Conservation (phyloP, 2,797 vertebrate species). For the Phoeniculus purpureus region DNA sequence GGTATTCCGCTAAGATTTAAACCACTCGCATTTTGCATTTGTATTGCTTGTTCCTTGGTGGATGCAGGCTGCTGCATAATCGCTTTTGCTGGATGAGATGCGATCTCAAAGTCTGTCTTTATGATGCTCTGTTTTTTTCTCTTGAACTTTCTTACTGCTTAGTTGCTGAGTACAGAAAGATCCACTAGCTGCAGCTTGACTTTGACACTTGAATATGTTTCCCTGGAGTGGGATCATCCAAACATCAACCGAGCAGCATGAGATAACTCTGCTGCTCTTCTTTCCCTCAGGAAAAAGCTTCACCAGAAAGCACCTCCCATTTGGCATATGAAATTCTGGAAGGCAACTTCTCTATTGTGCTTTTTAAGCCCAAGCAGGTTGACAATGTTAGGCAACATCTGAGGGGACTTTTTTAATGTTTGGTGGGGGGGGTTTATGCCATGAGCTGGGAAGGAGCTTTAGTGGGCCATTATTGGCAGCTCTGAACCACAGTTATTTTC, state of each 20-base stretch:
- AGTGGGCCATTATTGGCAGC: conserved; percentile 62
- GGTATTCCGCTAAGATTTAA: conserved; percentile 73
- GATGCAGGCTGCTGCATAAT: conserved; percentile 2
- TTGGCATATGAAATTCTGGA: conserved; percentile 63
- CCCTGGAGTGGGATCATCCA: conserved; percentile 67
- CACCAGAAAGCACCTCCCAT: conserved; percentile 55
- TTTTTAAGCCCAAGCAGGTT: conserved; percentile 53
- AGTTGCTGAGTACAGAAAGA: conserved; percentile 57
- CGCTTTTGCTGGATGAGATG: conserved; percentile 32
- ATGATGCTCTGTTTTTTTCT: conserved; percentile 39
- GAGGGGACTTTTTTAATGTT: conserved; percentile 40
- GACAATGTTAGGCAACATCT: conserved; percentile 49
- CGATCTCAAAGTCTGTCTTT: conserved; percentile 64
- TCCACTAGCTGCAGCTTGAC: conserved; percentile 74
- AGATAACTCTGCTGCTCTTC: conserved; percentile 31
- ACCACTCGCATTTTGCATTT: conserved; percentile 59
- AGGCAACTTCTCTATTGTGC: conserved; percentile 43
- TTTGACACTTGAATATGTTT: conserved; percentile 66
- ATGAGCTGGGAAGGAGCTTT: conserved; percentile 63
- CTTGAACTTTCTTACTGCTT: conserved; percentile 65
- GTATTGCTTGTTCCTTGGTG: conserved; percentile 27
- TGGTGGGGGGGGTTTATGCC: conserved; percentile 7
- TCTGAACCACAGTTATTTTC: conserved; percentile 73
- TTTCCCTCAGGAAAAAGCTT: conserved; percentile 61
- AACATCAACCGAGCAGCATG: conserved; percentile 51